These are phyloP conservation scores for Coptodon bakossiorum DNA, from an alignment of 2,113 vertebrate species.

Conservation along the genomic window DNA sequence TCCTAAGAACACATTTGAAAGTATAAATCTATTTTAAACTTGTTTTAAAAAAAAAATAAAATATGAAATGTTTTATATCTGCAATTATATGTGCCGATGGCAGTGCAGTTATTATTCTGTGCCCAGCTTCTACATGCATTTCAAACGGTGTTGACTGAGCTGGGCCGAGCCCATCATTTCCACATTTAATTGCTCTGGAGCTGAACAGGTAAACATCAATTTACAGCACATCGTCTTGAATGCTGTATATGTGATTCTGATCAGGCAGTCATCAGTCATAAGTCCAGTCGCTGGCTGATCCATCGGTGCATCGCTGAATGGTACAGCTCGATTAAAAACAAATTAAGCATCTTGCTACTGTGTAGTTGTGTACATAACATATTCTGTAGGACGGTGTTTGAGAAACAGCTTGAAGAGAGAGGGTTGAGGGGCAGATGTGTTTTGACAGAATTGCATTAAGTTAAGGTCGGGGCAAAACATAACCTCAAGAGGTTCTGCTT, in stretches of 20 bases:
- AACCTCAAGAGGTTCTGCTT: not conserved
- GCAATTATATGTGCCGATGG: not conserved
- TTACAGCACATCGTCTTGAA: not conserved
- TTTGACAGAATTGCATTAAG: conserved; percentile 35
- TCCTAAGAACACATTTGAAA: not conserved
- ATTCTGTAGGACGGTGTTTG: not conserved
- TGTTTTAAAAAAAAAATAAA: fast-evolving
- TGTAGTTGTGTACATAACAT: not conserved
- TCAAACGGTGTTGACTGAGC: not conserved
- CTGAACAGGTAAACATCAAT: not conserved
- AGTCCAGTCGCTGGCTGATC: not conserved
- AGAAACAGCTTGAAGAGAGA: not conserved
- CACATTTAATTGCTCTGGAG: not conserved
- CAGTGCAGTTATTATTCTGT: not conserved
- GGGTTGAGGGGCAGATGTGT: not conserved
- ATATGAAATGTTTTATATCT: not conserved
- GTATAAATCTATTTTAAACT: not conserved
- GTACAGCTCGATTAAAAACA: not conserved
- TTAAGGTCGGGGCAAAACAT: conserved; percentile 1
- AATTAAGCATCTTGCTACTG: not conserved
- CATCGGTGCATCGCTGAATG: not conserved
- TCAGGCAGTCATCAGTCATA: not conserved
- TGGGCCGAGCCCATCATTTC: not conserved
- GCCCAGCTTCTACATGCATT: not conserved
- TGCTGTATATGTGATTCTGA: not conserved